phyloP scores from a whole-genome alignment of 2,888 invertebrate species.

The Parnassius apollo region DNA sequence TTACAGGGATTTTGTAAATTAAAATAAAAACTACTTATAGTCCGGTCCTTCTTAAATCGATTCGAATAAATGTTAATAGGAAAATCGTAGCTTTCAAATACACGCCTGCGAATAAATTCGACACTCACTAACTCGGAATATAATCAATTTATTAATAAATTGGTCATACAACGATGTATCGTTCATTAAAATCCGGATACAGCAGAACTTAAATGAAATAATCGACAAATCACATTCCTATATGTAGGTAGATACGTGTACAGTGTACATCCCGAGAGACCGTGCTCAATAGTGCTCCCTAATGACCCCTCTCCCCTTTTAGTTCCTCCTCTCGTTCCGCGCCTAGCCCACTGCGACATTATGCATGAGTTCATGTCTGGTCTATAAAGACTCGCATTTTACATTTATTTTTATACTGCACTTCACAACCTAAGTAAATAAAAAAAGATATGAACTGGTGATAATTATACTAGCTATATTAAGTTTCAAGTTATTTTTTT shows the following conservation, averaged over 20 bases:
- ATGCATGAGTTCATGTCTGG: slow-evolving; percentile 11
- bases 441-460: neutral
- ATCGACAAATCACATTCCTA: neutral
- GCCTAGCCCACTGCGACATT: slow-evolving; percentile 8
- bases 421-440: neutral
- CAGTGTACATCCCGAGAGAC: neutral
- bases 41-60: no score
- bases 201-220: slow-evolving; percentile 9
- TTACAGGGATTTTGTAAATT: no score
- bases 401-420: neutral
- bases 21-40: no score
- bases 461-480: no score
- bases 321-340: slow-evolving; percentile 9
- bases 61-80: no score
- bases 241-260: neutral
- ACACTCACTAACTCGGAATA: no score
- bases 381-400: slow-evolving; percentile 1
- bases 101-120: no score
- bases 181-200: slow-evolving; percentile 5
- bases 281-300: slow-evolving; percentile 13
- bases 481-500: no score
- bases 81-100: no score
- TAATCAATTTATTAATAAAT: no score
- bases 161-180: neutral
- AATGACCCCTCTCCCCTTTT: slow-evolving; percentile 17